Evolutionary conservation across 2,888 invertebrate species (phyloP).

Genomic region (Sesia apiformis): DNA sequence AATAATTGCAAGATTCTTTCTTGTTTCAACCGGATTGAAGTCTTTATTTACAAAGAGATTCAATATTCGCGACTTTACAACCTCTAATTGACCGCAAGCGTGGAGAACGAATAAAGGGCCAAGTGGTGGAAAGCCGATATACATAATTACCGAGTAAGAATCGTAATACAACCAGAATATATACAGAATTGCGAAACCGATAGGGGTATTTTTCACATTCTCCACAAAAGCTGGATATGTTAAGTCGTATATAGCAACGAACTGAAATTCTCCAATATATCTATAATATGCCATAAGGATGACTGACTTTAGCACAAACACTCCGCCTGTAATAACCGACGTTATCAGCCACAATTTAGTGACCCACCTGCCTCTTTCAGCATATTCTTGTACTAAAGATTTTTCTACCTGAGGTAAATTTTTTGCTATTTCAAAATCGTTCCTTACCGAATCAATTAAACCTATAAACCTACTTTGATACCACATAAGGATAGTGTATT

Average conservation of each 20-base stretch:
- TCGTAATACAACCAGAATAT: neutral
- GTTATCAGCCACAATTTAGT: neutral
- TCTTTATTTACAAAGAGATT: neutral
- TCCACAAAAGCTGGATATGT: neutral
- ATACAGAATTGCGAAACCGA: neutral
- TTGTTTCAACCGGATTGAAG: neutral
- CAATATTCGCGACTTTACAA: neutral
- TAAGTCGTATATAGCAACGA: neutral
- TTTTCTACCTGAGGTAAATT: neutral
- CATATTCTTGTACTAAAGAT: neutral
- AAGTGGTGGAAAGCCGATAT: neutral
- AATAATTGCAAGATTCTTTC: neutral
- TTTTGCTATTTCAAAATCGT: neutral
- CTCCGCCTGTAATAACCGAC: neutral
- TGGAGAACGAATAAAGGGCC: neutral
- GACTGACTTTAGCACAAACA: neutral
- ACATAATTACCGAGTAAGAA: neutral
- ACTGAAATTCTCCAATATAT: neutral
- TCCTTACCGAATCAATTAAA: neutral
- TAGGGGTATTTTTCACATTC: neutral
- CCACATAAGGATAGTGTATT: neutral
- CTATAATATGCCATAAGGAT: neutral
- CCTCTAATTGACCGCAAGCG: neutral
- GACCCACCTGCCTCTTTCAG: neutral
- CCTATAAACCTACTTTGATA: neutral